Conservation (phyloP, 2,797 vertebrate species). For the Rhinogobio ventralis region DNA sequence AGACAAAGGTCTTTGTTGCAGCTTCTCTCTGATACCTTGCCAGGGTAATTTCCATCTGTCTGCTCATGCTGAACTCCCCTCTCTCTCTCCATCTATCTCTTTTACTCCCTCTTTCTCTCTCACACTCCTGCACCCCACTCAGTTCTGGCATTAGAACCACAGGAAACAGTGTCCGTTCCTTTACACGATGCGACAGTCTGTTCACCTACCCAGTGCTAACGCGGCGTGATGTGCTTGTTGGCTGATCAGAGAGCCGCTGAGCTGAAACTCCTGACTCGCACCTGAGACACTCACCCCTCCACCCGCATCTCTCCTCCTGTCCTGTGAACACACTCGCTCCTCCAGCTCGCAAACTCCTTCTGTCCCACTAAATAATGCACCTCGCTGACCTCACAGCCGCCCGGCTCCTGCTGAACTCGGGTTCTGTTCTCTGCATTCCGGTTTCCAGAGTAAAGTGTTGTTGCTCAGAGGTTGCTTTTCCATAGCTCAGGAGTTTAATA, state of each 20-base stretch:
- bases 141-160: slow-evolving; percentile 58
- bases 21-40: slow-evolving; percentile 60
- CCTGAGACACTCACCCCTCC: slow-evolving; percentile 53
- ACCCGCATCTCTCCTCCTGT: slow-evolving; percentile 30
- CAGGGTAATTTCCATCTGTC: slow-evolving; percentile 64
- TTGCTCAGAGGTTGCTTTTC: too few relatives aligned
- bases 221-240: slow-evolving; percentile 53
- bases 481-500: background rate
- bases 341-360: slow-evolving; percentile 32
- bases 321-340: slow-evolving; percentile 41
- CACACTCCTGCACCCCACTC: slow-evolving; percentile 38
- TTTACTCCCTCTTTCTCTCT: slow-evolving; percentile 59
- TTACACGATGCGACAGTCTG: slow-evolving; percentile 55
- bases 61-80: slow-evolving; percentile 48
- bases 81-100: slow-evolving; percentile 63
- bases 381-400: slow-evolving; percentile 10
- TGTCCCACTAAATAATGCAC: slow-evolving; percentile 44
- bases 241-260: slow-evolving; percentile 54
- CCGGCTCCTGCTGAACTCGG: background rate
- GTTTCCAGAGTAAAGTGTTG: slow-evolving; percentile 39
- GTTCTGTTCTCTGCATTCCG: background rate
- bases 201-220: slow-evolving; percentile 56
- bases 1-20: slow-evolving; percentile 64
- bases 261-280: slow-evolving; percentile 54
- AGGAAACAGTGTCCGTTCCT: slow-evolving; percentile 56